Conservation (phyloP, 2,797 vertebrate genomes). For the Anguilla obscura region DNA sequence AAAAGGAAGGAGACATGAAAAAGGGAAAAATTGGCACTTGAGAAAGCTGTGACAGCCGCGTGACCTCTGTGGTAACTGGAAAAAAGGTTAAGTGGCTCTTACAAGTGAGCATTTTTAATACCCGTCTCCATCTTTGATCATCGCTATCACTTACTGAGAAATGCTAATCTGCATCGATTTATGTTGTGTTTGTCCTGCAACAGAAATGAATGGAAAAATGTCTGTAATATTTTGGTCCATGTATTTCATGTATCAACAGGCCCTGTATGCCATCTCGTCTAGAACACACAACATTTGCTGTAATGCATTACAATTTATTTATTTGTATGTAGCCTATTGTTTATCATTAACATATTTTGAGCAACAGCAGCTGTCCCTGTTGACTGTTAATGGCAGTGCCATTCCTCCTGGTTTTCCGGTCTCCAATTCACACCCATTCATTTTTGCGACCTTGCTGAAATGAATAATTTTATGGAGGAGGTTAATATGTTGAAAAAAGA, state of each 20-base stretch:
- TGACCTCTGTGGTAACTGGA: not conserved
- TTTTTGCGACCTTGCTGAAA: too few relatives aligned
- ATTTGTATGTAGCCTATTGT: not conserved
- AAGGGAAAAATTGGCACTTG: not conserved
- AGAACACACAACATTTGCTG: not conserved
- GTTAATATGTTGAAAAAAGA: too few relatives aligned
- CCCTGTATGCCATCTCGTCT: not conserved
- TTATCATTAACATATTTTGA: not conserved
- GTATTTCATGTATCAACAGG: not conserved
- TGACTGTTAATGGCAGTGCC: too few relatives aligned
- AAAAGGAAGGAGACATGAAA: not conserved
- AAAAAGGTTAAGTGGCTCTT: constrained; percentile 19
- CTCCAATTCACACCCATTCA: too few relatives aligned
- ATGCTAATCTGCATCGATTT: constrained; percentile 17
- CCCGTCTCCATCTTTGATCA: constrained; percentile 17
- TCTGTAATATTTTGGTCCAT: not conserved
- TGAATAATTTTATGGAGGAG: too few relatives aligned
- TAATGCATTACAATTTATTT: not conserved
- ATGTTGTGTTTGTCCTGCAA: not conserved
- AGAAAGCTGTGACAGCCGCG: constrained; percentile 8
- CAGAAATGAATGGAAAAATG: constrained; percentile 2
- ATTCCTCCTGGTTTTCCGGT: too few relatives aligned
- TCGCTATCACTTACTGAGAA: constrained; percentile 1
- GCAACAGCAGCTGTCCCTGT: too few relatives aligned
- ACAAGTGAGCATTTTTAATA: constrained; percentile 12